A percentile compares a stretch with the other conserved stretches of the same genome.
Conservation (phyloP, 2,113 vertebrate genomes). For the Lepus timidus region DNA sequence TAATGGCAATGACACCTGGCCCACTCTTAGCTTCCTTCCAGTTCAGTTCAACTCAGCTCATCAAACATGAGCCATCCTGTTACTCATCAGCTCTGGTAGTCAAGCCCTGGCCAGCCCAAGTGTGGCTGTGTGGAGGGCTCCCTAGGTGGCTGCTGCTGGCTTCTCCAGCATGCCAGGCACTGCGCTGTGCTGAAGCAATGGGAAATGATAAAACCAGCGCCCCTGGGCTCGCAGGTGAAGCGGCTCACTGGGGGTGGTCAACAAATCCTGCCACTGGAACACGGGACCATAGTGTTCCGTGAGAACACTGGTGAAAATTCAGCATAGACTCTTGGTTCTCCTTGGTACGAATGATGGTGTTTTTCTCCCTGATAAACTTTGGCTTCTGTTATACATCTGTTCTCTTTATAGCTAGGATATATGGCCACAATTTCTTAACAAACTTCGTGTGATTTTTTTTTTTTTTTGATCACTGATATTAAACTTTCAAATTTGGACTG, state of each 20-base stretch:
- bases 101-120: neutral
- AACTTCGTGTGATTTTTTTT: neutral
- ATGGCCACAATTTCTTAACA: neutral
- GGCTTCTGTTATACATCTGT: neutral
- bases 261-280: neutral
- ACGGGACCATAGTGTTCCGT: neutral
- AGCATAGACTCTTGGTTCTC: neutral
- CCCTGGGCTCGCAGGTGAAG: neutral
- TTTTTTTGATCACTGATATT: neutral
- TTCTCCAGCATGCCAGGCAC: neutral
- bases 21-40: neutral
- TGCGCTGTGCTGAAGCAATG: neutral
- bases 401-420: neutral
- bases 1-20: neutral
- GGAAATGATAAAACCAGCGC: no score
- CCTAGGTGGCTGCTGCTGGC: neutral
- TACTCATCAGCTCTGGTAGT: neutral
- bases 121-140: accelerated
- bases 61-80: neutral
- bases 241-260: neutral
- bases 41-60: neutral
- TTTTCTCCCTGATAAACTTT: neutral
- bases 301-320: neutral
- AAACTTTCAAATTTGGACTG: neutral
- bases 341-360: neutral